Evolutionary conservation across 1,140 invertebrate genomes (phyloP), one percentile per base, ranked within the genome.

Genomic region (Catajapyx aquilonaris): DNA sequence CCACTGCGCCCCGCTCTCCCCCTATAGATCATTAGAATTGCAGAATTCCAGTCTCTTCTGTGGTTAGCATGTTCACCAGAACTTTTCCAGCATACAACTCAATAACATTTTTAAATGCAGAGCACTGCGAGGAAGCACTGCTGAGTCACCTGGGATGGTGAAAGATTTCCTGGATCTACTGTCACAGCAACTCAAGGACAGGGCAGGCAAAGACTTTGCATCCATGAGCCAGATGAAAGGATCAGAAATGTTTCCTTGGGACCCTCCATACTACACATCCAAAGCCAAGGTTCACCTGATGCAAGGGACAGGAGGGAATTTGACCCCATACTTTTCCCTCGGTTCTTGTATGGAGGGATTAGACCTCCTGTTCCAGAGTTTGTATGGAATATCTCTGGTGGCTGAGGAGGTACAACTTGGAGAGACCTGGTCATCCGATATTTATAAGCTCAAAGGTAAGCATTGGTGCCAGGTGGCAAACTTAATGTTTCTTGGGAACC

Each of bases 321-420:
- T 77, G 49, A 62, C 73, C 25, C 78, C 84, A 0, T 96, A 93
- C 53, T 93, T 97, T 54, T 93, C 88, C 1, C 60, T 96, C 0
- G 91, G 91, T 5, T 68, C 72, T 35, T 94, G 90, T 50, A 96
- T 97, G 86, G 87, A 96, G 48, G 93, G 93, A 0, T 56, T 96
- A 3, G 87, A 88, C 57, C 69, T 74, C 47, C 56, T 97, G 5
- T 78, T 88, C 23, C 64, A 77, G 35, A 63, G 67, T 30, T 58
- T 96, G 0, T 94, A 78, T 51, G 77, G 76, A 3, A 76, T 96
- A 19, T 67, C 60, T 4, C 56, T 97, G 5, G 57, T 77, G 37
- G 62, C 69, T 39, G 66, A 71, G 31, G 71, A 81, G 41, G 63
- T 79, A 42, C 55, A 69, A 32, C 59, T 65, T 23, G 81, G 85